These are phyloP conservation scores for Mus pahari DNA, from an alignment of 2,113 vertebrate genomes.

Conservation along the genomic window DNA sequence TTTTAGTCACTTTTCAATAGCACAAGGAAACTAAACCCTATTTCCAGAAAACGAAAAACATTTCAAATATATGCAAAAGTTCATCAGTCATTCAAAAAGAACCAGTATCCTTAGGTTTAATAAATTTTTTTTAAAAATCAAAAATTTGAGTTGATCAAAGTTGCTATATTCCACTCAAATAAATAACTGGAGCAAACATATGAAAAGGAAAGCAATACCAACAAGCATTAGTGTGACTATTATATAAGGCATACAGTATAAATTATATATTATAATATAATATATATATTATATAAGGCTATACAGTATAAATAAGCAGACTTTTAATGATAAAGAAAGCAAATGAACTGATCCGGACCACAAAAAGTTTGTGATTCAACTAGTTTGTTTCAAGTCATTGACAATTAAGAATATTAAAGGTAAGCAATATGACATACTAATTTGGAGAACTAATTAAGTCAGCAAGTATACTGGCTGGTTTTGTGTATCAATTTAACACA, in stretches of 20 bases:
- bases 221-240: not conserved
- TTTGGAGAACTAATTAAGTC: not conserved
- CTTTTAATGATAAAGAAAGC: not conserved
- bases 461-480: too few relatives aligned
- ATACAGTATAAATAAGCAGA: not conserved
- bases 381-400: not conserved
- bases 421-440: not conserved
- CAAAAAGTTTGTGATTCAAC: not conserved
- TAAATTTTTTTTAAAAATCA: not conserved
- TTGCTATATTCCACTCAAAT: not conserved
- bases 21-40: not conserved
- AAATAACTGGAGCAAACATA: not conserved
- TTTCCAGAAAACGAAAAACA: conserved; percentile 40
- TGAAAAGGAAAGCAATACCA: not conserved
- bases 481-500: too few relatives aligned
- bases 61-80: conserved; percentile 47
- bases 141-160: conserved; percentile 28
- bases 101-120: not conserved
- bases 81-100: conserved; percentile 1
- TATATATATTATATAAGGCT: too few relatives aligned
- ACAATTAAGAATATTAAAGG: not conserved
- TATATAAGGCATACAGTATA: too few relatives aligned
- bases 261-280: too few relatives aligned
- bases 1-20: conserved; percentile 26
- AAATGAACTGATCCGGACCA: not conserved